These are phyloP conservation scores for Eupithecia subfuscata DNA, from an alignment of 2,888 invertebrate species.

Conservation along the genomic window DNA sequence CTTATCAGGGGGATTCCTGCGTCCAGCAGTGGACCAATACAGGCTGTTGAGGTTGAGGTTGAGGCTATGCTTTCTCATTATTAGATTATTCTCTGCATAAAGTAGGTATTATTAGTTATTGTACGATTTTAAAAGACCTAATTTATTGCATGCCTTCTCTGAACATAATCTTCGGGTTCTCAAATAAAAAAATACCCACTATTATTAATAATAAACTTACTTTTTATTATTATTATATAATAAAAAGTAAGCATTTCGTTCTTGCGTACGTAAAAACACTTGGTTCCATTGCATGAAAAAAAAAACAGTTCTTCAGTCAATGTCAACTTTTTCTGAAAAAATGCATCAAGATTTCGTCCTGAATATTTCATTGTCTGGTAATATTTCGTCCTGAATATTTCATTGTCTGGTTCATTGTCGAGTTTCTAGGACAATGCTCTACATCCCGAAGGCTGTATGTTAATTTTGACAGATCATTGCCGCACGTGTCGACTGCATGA, in stretches of 20 bases:
- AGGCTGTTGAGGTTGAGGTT: too few species aligned
- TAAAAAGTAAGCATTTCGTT: not conserved
- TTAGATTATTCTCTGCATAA: not conserved
- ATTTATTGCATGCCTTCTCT: not conserved
- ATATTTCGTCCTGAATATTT: slow-evolving; percentile 16
- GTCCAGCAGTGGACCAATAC: too few species aligned
- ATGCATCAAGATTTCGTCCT: slow-evolving; percentile 12
- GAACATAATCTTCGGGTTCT: not conserved
- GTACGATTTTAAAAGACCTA: not conserved
- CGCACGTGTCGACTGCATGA: slow-evolving; percentile 55
- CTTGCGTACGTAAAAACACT: not conserved
- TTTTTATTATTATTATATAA: too few species aligned
- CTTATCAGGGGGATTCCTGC: too few species aligned
- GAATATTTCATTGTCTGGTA: slow-evolving; percentile 27
- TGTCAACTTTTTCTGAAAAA: slow-evolving; percentile 9
- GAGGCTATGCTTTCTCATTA: not conserved
- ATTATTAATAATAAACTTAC: too few species aligned
- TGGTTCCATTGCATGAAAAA: not conserved
- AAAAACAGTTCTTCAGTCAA: not conserved
- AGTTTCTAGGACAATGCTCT: slow-evolving; percentile 39
- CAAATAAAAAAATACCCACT: not conserved
- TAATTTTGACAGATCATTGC: slow-evolving; percentile 63
- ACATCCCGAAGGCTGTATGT: slow-evolving; percentile 67
- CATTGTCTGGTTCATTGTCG: slow-evolving; percentile 19
- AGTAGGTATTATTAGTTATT: not conserved